A percentile compares a stretch with the other conserved stretches of the same genome.
Conservation (phyloP, 1,140 invertebrate species). For the Bilobella aurantiaca region DNA sequence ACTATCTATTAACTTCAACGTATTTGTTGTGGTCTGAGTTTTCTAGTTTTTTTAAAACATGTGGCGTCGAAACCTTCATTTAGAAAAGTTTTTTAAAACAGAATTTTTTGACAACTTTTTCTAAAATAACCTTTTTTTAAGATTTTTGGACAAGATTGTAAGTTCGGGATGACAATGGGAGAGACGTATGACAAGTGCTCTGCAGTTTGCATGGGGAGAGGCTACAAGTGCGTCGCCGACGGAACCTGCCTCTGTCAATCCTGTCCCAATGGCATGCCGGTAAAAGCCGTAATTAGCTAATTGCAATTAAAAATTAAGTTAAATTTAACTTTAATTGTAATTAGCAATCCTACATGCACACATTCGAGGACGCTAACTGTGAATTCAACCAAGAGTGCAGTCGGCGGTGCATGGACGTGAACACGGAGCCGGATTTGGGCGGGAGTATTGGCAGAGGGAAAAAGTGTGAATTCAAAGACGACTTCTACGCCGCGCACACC, state of each 20-base stretch:
- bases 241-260: not conserved
- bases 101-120: too few species aligned
- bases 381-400: slow-evolving; percentile 10
- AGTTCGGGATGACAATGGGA: not conserved
- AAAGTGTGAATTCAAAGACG: slow-evolving; percentile 3
- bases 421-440: not conserved
- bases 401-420: slow-evolving; percentile 1
- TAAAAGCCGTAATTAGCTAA: not conserved
- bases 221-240: not conserved
- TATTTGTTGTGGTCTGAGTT: too few species aligned
- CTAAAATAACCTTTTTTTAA: not conserved
- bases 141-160: not conserved
- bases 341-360: slow-evolving; percentile 1
- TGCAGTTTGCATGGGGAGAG: not conserved
- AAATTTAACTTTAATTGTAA: not conserved
- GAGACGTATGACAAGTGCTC: slow-evolving; percentile 3
- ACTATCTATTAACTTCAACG: too few species aligned
- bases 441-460: slow-evolving; percentile 1
- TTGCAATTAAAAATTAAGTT: not conserved
- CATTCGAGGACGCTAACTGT: not conserved
- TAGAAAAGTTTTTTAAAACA: not conserved
- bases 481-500: not conserved
- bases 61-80: too few species aligned
- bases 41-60: too few species aligned
- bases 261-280: not conserved